These are phyloP conservation scores for Zosterops pallidus DNA, from an alignment of 2,113 vertebrate genomes.

Conservation along the genomic window DNA sequence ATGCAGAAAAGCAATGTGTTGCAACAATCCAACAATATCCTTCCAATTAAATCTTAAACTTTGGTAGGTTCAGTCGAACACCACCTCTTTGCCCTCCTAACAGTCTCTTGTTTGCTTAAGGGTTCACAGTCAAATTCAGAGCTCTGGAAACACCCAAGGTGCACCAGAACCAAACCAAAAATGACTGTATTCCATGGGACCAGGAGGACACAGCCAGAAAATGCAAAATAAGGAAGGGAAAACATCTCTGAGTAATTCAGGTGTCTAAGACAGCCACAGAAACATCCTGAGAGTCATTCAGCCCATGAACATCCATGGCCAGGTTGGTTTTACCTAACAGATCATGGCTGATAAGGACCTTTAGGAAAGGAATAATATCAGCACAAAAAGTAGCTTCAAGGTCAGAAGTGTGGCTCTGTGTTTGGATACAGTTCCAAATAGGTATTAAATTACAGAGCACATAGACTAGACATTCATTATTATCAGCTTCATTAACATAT, in stretches of 20 bases:
- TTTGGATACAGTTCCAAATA: slow-evolving; percentile 1
- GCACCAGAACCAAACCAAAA: background rate
- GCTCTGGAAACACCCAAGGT: background rate
- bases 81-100: background rate
- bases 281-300: background rate
- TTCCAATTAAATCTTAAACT: slow-evolving; percentile 52
- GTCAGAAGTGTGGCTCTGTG: background rate
- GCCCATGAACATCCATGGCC: accelerated
- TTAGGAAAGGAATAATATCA: background rate
- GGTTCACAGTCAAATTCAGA: background rate
- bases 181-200: accelerated
- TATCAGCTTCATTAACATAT: slow-evolving; percentile 8
- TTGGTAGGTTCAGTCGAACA: background rate
- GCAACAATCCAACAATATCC: slow-evolving; percentile 62
- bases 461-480: background rate
- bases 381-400: background rate
- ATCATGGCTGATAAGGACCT: background rate
- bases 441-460: background rate
- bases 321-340: background rate
- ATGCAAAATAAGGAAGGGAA: background rate
- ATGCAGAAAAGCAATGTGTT: slow-evolving; percentile 64
- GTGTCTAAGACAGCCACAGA: background rate
- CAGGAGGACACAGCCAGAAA: background rate
- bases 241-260: background rate
- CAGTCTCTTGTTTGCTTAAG: background rate